These are phyloP conservation scores for Rhagoletis zephyria DNA, from an alignment of 1,140 invertebrate species.

Conservation along the genomic window DNA sequence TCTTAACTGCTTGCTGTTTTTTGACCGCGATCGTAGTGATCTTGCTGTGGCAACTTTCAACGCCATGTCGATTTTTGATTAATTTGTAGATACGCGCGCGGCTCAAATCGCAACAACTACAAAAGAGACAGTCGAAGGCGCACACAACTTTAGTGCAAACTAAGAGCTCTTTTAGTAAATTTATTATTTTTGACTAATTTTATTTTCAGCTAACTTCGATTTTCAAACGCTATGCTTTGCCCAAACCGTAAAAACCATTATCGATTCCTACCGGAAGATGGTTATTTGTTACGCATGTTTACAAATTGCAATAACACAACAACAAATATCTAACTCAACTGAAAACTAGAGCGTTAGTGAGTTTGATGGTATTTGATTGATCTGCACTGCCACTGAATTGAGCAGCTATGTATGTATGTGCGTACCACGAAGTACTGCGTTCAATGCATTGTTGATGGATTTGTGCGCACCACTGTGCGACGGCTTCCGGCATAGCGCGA, in stretches of 20 bases:
- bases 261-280: constrained; percentile 54
- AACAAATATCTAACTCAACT: not conserved
- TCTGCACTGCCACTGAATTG: constrained; percentile 38
- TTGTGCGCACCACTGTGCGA: not conserved
- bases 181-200: not conserved
- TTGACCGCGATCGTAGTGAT: not conserved
- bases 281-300: constrained; percentile 57
- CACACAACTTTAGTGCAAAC: not conserved
- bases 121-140: not conserved
- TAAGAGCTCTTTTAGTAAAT: not conserved
- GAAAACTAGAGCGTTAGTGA: not conserved
- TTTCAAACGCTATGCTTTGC: constrained; percentile 22
- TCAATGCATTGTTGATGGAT: not conserved
- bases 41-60: constrained; percentile 53
- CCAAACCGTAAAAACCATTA: constrained; percentile 33
- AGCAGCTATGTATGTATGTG: not conserved
- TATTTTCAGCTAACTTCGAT: not conserved
- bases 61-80: constrained; percentile 50
- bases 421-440: not conserved
- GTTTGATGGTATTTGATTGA: constrained; percentile 25
- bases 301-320: constrained; percentile 41
- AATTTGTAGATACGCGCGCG: not conserved
- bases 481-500: constrained; percentile 2
- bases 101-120: not conserved
- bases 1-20: not conserved